phyloP scores from a whole-genome alignment of 2,113 vertebrate genomes.

The Cnemophilus loriae region DNA sequence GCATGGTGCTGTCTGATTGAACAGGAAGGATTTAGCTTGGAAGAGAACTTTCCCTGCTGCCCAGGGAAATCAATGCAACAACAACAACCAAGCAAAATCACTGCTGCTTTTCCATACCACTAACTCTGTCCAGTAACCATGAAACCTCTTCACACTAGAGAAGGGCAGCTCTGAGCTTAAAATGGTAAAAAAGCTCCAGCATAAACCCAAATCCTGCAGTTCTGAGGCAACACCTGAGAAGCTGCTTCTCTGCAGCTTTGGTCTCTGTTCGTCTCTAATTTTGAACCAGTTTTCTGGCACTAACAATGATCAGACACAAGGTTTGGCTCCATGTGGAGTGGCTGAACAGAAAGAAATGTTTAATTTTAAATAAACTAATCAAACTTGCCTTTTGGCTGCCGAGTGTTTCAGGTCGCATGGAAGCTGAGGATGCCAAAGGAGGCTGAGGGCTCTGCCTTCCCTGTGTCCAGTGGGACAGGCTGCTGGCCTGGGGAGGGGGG shows the following conservation, averaged over 20 bases:
- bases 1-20: not conserved
- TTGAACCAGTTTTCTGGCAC: not conserved
- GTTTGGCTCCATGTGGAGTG: not conserved
- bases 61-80: not conserved
- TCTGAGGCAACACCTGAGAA: not conserved
- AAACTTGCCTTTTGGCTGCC: not conserved
- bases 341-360: not conserved
- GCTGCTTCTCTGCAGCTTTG: not conserved
- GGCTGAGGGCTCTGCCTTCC: not conserved
- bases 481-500: not conserved
- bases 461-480: not conserved
- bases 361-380: slow-evolving; percentile 42
- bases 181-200: not conserved
- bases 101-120: not conserved
- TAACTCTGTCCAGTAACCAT: not conserved
- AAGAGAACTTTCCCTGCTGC: not conserved
- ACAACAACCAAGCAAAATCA: not conserved
- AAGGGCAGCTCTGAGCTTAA: not conserved
- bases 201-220: not conserved
- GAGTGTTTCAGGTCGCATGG: not conserved
- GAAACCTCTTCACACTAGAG: not conserved
- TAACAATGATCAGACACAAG: not conserved
- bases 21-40: not conserved
- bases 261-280: not conserved
- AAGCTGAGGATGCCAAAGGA: not conserved